phyloP scores from a whole-genome alignment of 2,888 invertebrate species.

The Sthenelais limicola region DNA sequence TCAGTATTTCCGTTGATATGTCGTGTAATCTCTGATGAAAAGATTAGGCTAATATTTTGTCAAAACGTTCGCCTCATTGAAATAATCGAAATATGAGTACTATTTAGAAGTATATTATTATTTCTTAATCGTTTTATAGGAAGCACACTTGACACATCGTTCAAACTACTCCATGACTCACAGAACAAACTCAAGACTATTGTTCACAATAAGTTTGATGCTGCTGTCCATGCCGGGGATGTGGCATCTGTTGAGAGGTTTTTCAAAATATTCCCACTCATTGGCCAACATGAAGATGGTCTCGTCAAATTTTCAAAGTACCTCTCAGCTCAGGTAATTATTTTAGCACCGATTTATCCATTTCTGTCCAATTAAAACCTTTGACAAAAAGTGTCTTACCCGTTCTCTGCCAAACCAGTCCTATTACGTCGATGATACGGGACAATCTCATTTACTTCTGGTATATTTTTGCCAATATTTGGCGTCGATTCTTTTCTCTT shows the following conservation, averaged over 20 bases:
- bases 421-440: too few relatives aligned
- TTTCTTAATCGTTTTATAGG: constrained; percentile 68
- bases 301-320: constrained; percentile 90
- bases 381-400: too few relatives aligned
- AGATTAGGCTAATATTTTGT: background rate
- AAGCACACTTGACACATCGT: constrained; percentile 81
- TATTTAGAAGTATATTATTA: too few relatives aligned
- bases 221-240: constrained; percentile 51
- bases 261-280: constrained; percentile 96
- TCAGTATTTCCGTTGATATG: too few relatives aligned
- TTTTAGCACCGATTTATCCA: too few relatives aligned
- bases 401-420: too few relatives aligned
- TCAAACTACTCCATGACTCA: constrained; percentile 83
- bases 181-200: constrained; percentile 81
- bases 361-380: too few relatives aligned
- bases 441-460: too few relatives aligned
- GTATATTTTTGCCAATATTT: too few relatives aligned
- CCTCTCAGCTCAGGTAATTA: constrained; percentile 81
- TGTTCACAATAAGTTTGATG: constrained; percentile 78
- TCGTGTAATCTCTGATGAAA: background rate
- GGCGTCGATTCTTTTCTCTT: too few relatives aligned
- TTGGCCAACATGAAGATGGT: constrained; percentile 92
- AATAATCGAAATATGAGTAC: too few relatives aligned
- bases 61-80: background rate
- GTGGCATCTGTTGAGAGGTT: constrained; percentile 77